phyloP scores from a whole-genome alignment of 2,888 invertebrate species.

The Himalopsyche japonica region DNA sequence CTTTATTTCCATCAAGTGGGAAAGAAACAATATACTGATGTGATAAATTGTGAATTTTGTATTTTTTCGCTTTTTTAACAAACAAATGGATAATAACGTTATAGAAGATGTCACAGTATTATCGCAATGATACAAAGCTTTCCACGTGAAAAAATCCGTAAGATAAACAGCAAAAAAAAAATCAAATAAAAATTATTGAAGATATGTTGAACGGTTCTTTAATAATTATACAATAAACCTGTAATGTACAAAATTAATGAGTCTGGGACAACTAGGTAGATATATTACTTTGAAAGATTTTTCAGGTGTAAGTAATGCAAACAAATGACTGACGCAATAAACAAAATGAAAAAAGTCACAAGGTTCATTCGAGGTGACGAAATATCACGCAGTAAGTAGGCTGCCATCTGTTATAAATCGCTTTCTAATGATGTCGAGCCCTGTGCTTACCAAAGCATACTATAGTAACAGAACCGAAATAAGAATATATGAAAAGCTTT shows the following conservation, averaged over 20 bases:
- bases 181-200: no score
- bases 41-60: no score
- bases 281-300: background rate
- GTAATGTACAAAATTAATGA: background rate
- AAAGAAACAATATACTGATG: no score
- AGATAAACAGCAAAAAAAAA: no score
- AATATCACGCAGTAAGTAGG: background rate
- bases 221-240: no score
- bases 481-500: background rate
- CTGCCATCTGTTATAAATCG: constrained; percentile 36
- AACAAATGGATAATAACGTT: no score
- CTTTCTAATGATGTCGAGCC: constrained; percentile 37
- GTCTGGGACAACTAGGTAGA: background rate
- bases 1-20: no score
- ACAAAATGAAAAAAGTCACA: constrained; percentile 5
- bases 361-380: background rate
- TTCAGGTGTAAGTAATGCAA: constrained; percentile 35
- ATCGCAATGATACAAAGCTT: no score
- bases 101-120: no score
- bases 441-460: background rate
- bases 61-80: no score
- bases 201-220: no score
- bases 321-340: constrained; percentile 19
- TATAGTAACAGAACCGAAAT: background rate
- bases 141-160: no score